These are phyloP conservation scores for Chelon auratus DNA, from an alignment of 2,797 vertebrate genomes.

Conservation along the genomic window DNA sequence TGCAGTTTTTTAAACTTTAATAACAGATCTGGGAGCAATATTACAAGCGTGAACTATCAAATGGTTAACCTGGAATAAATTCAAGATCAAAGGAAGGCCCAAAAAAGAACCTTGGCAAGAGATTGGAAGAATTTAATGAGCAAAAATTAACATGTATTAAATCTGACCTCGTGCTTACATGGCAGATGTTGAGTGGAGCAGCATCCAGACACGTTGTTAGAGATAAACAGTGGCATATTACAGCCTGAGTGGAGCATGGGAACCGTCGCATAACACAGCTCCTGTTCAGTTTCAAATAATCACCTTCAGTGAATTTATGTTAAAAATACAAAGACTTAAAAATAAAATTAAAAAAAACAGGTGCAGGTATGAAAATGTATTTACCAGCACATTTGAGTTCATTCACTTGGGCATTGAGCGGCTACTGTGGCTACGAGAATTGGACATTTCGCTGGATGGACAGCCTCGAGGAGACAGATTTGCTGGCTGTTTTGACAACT, in stretches of 20 bases:
- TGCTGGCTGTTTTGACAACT: constrained; percentile 83
- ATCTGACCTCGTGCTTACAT: constrained; percentile 86
- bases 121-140: constrained; percentile 88
- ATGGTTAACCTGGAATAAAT: constrained; percentile 85
- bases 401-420: constrained; percentile 31
- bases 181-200: constrained; percentile 82
- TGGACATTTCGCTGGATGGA: constrained; percentile 62
- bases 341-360: constrained; percentile 4
- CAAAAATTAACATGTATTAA: constrained; percentile 93
- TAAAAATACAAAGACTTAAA: too few species aligned
- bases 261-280: background rate
- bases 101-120: constrained; percentile 85
- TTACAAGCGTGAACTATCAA: constrained; percentile 66
- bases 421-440: constrained; percentile 61
- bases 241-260: constrained; percentile 15
- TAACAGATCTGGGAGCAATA: constrained; percentile 21
- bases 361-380: constrained; percentile 12
- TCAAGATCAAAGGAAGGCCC: constrained; percentile 86
- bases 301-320: too few species aligned
- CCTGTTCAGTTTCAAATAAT: constrained; percentile 10
- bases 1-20: background rate
- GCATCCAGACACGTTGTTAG: constrained; percentile 58
- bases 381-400: constrained; percentile 53
- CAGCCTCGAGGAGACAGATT: constrained; percentile 78
- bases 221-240: constrained; percentile 50